Percentiles rank a stretch among this genome's conserved stretches.
Conservation (phyloP, 2,797 vertebrate species). For the Hemibagrus guttatus region DNA sequence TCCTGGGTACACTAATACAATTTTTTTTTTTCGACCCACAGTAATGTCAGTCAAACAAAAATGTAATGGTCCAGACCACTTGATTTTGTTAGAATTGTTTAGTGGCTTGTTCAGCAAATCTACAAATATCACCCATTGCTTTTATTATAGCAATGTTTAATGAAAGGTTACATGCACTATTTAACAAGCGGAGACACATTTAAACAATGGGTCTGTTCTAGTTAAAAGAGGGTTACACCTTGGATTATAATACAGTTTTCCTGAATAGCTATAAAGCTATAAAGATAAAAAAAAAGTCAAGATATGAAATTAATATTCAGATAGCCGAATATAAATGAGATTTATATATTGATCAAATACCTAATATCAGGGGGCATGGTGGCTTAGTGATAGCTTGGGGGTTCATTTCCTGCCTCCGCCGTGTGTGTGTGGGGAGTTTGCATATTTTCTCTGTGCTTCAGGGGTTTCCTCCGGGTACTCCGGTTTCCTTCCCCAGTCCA, state of each 20-base stretch:
- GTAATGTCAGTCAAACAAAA: not conserved
- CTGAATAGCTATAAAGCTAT: not conserved
- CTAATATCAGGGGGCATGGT: not conserved
- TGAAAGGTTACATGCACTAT: not conserved
- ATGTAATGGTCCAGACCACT: not conserved
- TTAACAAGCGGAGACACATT: not conserved
- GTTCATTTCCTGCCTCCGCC: too few relatives aligned
- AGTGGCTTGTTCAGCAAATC: slow-evolving; percentile 6
- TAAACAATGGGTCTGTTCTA: not conserved
- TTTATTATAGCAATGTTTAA: not conserved
- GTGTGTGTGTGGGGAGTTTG: too few relatives aligned
- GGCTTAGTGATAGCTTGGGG: too few relatives aligned
- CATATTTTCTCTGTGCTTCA: too few relatives aligned
- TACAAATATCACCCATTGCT: not conserved
- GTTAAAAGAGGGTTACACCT: not conserved
- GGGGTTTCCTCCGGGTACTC: too few relatives aligned
- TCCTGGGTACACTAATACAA: not conserved
- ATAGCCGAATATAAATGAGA: not conserved
- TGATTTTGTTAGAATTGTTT: not conserved
- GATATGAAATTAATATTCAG: not conserved
- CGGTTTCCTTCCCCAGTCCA: too few relatives aligned
- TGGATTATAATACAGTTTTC: not conserved
- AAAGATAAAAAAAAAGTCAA: not conserved
- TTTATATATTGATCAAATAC: not conserved
- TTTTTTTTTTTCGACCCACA: not conserved